A percentile compares a stretch with the other conserved stretches of the same genome.
Evolutionary conservation across 1,140 invertebrate genomes (phyloP).

Genomic region (Drosophila nigrodunni): DNA sequence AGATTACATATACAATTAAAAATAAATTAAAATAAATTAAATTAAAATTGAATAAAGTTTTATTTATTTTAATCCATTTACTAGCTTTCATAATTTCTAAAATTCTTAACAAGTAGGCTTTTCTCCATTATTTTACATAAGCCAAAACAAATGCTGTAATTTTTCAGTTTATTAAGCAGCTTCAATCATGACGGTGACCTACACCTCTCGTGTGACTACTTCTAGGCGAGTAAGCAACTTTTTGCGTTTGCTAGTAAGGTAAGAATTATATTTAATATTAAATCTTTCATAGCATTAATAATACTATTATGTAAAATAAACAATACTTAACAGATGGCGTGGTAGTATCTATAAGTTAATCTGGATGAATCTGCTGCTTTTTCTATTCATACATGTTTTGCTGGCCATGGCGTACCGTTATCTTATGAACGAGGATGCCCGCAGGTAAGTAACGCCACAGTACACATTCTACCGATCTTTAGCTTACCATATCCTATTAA

Average conservation of each 20-base stretch:
- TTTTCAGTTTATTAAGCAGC: background rate
- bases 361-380: conserved; percentile 95
- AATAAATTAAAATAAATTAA: too few relatives aligned
- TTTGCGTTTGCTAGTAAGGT: conserved; percentile 61
- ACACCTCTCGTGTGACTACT: conserved; percentile 64
- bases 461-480: background rate
- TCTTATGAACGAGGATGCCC: conserved; percentile 89
- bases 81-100: background rate
- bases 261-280: background rate
- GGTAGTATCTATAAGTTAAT: conserved; percentile 98
- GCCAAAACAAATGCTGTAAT: background rate
- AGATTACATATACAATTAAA: too few relatives aligned
- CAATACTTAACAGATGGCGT: conserved; percentile 90
- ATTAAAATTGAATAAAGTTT: too few relatives aligned
- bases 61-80: too few relatives aligned
- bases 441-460: conserved; percentile 86
- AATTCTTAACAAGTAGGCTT: conserved; percentile 7
- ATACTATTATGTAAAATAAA: background rate
- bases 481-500: conserved; percentile 34
- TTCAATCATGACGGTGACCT: conserved; percentile 73
- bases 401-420: conserved; percentile 94
- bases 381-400: conserved; percentile 91
- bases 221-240: conserved; percentile 65
- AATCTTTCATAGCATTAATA: background rate
- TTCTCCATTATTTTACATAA: background rate